These are phyloP conservation scores for Mesoligia furuncula DNA, from an alignment of 2,888 invertebrate species.

Conservation along the genomic window DNA sequence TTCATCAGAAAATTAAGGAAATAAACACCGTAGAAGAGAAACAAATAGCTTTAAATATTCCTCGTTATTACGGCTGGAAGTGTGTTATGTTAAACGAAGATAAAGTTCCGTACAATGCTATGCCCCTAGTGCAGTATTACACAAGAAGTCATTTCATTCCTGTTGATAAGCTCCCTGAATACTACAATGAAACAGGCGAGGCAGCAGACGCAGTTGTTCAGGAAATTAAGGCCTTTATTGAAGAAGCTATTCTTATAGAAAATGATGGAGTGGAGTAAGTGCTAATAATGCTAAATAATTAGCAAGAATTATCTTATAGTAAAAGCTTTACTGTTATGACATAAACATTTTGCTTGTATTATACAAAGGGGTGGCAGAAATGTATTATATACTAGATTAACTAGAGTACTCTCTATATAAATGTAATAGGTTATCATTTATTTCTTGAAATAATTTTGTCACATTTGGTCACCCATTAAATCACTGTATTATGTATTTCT, in stretches of 20 bases:
- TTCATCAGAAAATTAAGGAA: constrained; percentile 91
- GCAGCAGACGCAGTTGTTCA: constrained; percentile 86
- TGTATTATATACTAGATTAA: background rate
- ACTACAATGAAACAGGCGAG: constrained; percentile 87
- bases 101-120: constrained; percentile 91
- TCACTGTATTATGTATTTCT: background rate
- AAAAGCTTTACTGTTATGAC: constrained; percentile 2
- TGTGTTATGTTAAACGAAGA: constrained; percentile 91
- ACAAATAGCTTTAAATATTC: constrained; percentile 95
- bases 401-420: background rate
- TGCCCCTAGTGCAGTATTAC: constrained; percentile 93
- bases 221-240: constrained; percentile 90
- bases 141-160: constrained; percentile 94
- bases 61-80: constrained; percentile 94
- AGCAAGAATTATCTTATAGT: background rate
- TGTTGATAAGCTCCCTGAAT: constrained; percentile 90
- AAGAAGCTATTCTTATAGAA: constrained; percentile 92
- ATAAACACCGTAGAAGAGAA: constrained; percentile 95
- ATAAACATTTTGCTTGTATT: background rate
- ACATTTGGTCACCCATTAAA: background rate
- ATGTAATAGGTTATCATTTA: background rate
- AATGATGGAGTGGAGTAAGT: constrained; percentile 90
- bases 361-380: background rate
- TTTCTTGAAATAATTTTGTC: background rate
- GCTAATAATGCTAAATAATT: background rate